Evolutionary conservation across 1,140 invertebrate genomes (phyloP).

Genomic region (Octopus sinensis): DNA sequence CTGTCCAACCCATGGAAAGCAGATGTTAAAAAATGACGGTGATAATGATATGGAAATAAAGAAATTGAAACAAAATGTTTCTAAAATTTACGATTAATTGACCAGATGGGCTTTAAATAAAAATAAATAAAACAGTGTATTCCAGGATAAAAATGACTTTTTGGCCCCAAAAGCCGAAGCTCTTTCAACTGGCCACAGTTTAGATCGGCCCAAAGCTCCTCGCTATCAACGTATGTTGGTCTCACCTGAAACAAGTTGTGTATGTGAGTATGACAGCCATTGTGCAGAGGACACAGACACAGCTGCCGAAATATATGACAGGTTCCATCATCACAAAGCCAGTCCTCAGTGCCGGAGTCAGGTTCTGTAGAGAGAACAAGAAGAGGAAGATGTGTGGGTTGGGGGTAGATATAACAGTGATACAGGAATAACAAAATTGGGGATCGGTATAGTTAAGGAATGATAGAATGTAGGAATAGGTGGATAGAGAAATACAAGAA

Average conservation of each 20-base stretch:
- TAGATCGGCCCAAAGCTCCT: too few relatives aligned
- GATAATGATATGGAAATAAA: too few relatives aligned
- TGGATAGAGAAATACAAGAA: neutral
- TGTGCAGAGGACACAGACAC: conserved; percentile 71
- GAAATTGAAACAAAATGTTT: too few relatives aligned
- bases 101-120: too few relatives aligned
- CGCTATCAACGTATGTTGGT: neutral
- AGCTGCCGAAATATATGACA: conserved; percentile 78
- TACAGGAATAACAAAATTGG: neutral
- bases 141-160: too few relatives aligned
- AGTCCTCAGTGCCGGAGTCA: conserved; percentile 66
- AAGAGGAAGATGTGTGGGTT: neutral
- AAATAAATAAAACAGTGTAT: too few relatives aligned
- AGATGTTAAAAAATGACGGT: too few relatives aligned
- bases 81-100: too few relatives aligned
- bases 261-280: conserved; percentile 76
- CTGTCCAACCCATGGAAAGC: too few relatives aligned
- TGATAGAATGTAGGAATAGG: neutral
- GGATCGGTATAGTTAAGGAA: conserved; percentile 3
- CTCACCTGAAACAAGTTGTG: conserved; percentile 57
- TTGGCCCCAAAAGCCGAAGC: too few relatives aligned
- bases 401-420: neutral
- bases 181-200: too few relatives aligned
- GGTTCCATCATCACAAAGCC: conserved; percentile 68
- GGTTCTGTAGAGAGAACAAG: conserved; percentile 10